A percentile compares a stretch with the other conserved stretches of the same genome.
Evolutionary conservation across 2,888 invertebrate genomes (phyloP).

Genomic region (Agrilus biguttatus): DNA sequence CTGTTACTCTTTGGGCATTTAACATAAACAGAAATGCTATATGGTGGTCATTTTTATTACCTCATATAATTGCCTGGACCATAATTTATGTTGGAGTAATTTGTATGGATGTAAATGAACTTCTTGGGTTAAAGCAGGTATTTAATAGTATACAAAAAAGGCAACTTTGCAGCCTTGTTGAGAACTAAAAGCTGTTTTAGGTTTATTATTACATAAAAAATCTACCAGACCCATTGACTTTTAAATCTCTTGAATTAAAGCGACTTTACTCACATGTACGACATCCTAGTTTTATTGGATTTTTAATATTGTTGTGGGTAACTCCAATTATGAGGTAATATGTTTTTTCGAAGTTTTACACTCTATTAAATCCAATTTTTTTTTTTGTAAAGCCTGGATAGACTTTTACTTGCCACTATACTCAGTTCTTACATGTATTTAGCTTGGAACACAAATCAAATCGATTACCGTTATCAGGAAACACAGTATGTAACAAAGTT

Average conservation of each 20-base stretch:
- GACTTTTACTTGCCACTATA: conserved; percentile 36
- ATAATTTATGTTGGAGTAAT: conserved; percentile 45
- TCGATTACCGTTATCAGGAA: conserved; percentile 41
- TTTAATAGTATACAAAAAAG: neutral
- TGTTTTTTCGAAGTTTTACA: neutral
- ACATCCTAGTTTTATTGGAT: conserved; percentile 47
- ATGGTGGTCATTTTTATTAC: conserved; percentile 34
- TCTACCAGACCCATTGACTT: conserved; percentile 34
- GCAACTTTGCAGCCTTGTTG: neutral
- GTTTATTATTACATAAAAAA: conserved; percentile 40
- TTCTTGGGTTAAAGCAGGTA: conserved; percentile 45
- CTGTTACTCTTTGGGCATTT: conserved; percentile 39
- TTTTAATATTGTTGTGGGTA: conserved; percentile 41
- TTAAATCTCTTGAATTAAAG: conserved; percentile 39
- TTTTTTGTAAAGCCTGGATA: conserved; percentile 33
- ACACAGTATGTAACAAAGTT: conserved; percentile 35
- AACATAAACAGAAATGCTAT: conserved; percentile 31
- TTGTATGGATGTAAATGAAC: conserved; percentile 45
- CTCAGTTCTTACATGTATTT: conserved; percentile 43
- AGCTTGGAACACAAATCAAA: conserved; percentile 43
- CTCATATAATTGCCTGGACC: conserved; percentile 40
- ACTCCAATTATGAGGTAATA: conserved; percentile 43
- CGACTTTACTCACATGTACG: conserved; percentile 41
- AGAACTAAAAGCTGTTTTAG: conserved; percentile 15
- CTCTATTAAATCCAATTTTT: conserved; percentile 13